Percentiles rank a stretch among this genome's conserved stretches.
Evolutionary conservation across 2,113 vertebrate species (phyloP).

Genomic region (Cnemophilus loriae): DNA sequence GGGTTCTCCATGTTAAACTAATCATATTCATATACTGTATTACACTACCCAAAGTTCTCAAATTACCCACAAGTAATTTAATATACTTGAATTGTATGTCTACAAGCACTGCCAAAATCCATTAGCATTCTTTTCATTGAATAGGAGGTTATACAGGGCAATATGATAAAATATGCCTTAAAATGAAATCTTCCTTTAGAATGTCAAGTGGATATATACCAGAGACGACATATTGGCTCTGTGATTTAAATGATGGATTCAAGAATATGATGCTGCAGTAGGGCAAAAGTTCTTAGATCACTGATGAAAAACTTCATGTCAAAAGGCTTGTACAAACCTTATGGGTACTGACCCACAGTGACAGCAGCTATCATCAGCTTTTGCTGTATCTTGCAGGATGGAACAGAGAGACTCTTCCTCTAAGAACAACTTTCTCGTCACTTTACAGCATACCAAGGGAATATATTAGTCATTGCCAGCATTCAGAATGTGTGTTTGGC

Average conservation of each 20-base stretch:
- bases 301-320: background rate
- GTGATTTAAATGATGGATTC: background rate
- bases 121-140: constrained; percentile 27
- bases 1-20: constrained; percentile 46
- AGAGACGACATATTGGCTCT: background rate
- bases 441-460: background rate
- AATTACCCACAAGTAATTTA: constrained; percentile 55
- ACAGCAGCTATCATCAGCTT: background rate
- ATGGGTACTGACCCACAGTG: background rate
- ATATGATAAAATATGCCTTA: background rate
- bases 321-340: background rate
- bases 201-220: background rate
- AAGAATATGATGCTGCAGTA: background rate
- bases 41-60: constrained; percentile 34
- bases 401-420: background rate
- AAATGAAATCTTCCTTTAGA: background rate
- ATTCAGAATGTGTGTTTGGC: background rate
- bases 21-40: constrained; percentile 38
- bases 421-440: background rate
- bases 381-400: background rate
- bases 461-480: background rate
- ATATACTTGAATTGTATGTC: background rate
- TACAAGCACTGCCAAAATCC: constrained; percentile 20
- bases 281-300: background rate
- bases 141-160: background rate